Evolutionary conservation across 2,797 vertebrate genomes (phyloP).

Genomic region (Coregonus ussuriensis): DNA sequence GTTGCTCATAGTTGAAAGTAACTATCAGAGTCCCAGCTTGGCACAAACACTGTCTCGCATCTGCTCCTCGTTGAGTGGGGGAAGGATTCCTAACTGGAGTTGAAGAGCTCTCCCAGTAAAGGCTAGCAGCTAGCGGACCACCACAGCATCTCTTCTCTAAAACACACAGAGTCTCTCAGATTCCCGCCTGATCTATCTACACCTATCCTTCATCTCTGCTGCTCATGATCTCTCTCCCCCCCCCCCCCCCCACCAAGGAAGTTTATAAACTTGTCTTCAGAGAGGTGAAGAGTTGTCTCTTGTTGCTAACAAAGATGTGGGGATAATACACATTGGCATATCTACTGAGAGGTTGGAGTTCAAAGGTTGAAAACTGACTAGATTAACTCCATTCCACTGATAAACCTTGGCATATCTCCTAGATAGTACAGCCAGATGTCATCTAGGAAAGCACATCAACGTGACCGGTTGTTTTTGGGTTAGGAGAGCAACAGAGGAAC

Average conservation of each 20-base stretch:
- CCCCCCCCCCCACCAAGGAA: neutral
- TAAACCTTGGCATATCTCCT: neutral
- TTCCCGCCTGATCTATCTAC: constrained; percentile 43
- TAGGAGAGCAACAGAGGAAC: neutral
- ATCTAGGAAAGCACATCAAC: too few relatives aligned
- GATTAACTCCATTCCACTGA: neutral
- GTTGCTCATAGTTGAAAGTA: neutral
- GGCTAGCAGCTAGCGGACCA: constrained; percentile 54
- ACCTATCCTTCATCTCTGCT: neutral
- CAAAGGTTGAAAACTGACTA: neutral
- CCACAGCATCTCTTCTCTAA: constrained; percentile 50
- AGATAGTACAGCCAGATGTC: neutral
- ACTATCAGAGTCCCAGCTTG: neutral
- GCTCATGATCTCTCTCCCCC: constrained; percentile 1
- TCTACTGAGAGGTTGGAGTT: constrained; percentile 19
- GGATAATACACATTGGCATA: constrained; percentile 8
- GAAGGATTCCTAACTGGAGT: constrained; percentile 38
- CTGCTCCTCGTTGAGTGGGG: constrained; percentile 59
- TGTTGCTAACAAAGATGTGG: constrained; percentile 8
- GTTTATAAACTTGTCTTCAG: constrained; percentile 14
- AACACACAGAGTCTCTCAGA: constrained; percentile 45
- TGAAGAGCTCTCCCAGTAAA: constrained; percentile 35
- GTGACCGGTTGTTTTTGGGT: neutral
- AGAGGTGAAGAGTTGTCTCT: constrained; percentile 9
- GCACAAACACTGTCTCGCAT: constrained; percentile 42